Conservation (phyloP, 2,888 invertebrate species). For the Drosophila falleni region DNA sequence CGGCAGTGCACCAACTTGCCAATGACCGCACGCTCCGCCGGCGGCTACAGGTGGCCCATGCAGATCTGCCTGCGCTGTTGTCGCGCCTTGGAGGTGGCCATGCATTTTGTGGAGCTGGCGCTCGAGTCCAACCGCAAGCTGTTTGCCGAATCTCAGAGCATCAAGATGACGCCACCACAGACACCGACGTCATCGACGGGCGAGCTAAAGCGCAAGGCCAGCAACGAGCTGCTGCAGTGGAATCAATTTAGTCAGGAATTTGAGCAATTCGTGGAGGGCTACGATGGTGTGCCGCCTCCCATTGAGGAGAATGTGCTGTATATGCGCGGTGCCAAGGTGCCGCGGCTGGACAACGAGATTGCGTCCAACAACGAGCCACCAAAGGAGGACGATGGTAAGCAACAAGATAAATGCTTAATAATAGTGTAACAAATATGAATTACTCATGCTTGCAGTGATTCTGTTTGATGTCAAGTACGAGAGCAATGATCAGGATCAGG, state of each 20-base stretch:
- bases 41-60: conserved; percentile 69
- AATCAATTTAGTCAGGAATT: conserved; percentile 76
- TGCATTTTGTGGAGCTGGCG: conserved; percentile 75
- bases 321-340: conserved; percentile 70
- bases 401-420: background rate
- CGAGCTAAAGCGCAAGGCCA: conserved; percentile 73
- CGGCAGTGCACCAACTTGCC: conserved; percentile 60
- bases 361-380: conserved; percentile 41
- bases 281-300: conserved; percentile 63
- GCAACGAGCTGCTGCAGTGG: conserved; percentile 63
- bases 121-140: conserved; percentile 66
- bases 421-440: background rate
- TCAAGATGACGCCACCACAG: conserved; percentile 35
- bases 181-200: conserved; percentile 34
- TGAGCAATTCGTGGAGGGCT: conserved; percentile 68
- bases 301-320: conserved; percentile 74
- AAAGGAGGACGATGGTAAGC: conserved; percentile 67
- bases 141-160: conserved; percentile 56
- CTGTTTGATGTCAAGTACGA: conserved; percentile 74
- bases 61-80: conserved; percentile 78
- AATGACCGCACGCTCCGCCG: conserved; percentile 32
- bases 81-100: conserved; percentile 77
- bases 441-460: conserved; percentile 48
- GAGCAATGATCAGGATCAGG: conserved; percentile 69
- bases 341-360: conserved; percentile 61